Conservation (phyloP, 2,113 vertebrate genomes). For the Myotis davidii region DNA sequence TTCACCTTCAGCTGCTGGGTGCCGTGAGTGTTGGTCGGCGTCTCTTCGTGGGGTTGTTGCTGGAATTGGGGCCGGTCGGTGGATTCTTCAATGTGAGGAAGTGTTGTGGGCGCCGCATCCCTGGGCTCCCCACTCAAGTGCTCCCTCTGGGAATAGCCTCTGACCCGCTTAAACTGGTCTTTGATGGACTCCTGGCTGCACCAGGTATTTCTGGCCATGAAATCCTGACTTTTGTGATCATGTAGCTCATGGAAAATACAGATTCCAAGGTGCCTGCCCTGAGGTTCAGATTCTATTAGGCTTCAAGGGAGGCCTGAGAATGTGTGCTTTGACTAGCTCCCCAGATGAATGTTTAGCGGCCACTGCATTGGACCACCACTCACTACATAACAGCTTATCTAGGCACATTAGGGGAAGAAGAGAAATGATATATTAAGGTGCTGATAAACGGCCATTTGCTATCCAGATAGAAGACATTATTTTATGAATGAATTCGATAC, state of each 20-base stretch:
- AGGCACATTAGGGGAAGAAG: not conserved
- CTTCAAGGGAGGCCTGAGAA: not conserved
- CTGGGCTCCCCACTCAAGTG: not conserved
- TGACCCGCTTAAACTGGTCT: not conserved
- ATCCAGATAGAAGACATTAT: not conserved
- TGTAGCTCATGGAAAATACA: not conserved
- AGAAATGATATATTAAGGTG: not conserved
- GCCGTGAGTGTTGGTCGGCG: not conserved
- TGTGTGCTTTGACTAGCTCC: not conserved
- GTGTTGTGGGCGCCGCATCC: not conserved
- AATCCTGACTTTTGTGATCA: not conserved
- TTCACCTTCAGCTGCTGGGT: not conserved
- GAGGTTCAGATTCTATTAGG: not conserved
- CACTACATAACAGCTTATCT: not conserved
- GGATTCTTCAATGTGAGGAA: not conserved
- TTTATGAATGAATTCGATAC: not conserved
- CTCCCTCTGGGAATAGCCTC: not conserved
- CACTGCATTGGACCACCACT: not conserved
- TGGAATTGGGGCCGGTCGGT: not conserved
- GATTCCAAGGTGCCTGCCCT: not conserved
- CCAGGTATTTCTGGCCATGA: not conserved
- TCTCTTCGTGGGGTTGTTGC: not conserved
- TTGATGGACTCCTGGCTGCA: not conserved
- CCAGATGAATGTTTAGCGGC: not conserved
- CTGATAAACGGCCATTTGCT: not conserved